Base-by-base conservation (phyloP, 2,888 invertebrate genomes). In the Mythimna ferrago region DNA sequence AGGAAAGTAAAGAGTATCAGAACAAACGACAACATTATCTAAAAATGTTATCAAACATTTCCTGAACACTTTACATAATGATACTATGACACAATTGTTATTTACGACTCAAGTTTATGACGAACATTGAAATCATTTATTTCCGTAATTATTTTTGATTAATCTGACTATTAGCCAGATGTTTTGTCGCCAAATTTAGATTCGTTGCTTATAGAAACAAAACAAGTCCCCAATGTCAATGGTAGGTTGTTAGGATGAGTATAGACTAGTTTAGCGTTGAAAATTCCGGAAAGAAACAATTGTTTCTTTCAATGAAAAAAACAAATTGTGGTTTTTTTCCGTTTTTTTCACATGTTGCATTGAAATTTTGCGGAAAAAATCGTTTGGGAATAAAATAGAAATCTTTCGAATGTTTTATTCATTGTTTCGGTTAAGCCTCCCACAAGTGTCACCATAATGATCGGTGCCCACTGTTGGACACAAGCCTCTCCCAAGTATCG, bases 81-180 rank as follows among this genome's bases (percentile, higher is more conserved):
- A 58, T 41, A 32, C 5, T 41, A 54, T 2, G 14, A 51, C n/a
- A 58, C 41, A 19, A 60, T 26, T 56, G 63, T 65, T 65, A 56
- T 57, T 64, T 65, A 58, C 26, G 16, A 65, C 54, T 3, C 38
- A 41, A 48, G 3, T 21, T 14, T 60, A 26, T 35, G 65, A n/a
- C 35, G 19, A 58, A 58, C 35, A 66, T 81, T 76, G 2, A 56
- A 53, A 69, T 32, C 2, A 81, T 70, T 64, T 56, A 76, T 53
- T 81, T 67, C 81, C 81, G 78, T 41, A 48, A 81, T 72, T 71
- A 70, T 76, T 66, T 81, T 66, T 82, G 53, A 73, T 61, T 32
- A 35, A 65, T 72, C 26, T 54, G 41, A 48, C 41, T 63, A 57
- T 70, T 58, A 73, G 70, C 73, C 66, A 81, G 60, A 44, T 76